Base-by-base conservation (phyloP, 2,113 vertebrate species). In the Upupa epops region DNA sequence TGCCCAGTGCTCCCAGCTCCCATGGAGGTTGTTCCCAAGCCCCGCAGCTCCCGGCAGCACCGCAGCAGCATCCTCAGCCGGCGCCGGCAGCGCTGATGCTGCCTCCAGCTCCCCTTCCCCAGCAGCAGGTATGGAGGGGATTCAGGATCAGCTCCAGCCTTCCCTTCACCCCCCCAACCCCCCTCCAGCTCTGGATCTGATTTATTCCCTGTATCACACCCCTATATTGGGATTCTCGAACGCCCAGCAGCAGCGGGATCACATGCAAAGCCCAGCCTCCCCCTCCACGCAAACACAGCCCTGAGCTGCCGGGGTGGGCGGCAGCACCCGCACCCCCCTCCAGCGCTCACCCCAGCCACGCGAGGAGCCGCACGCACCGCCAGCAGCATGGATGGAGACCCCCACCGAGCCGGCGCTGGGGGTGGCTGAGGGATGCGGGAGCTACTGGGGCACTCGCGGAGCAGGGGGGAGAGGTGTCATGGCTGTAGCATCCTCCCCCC, bases 111-210 rank as follows among this genome's bases (percentile, higher is more conserved):
- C 74, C 49, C 56, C 2, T 3, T 69, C 12, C 32, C 80, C 80
- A 16, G 60, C 54, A 37, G 71, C 13, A 4, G 18, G 34, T 13
- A 42, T 15, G 40, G 40, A 40, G 25, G 65, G 55, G 20, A 16
- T 1, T 72, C 3, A 34, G 58, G 69, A 37, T 6, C 1, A 1
- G 49, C 94, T 10, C 17, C 71, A 2, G 0, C 8, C 65, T 31
- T 46, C 76, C 74, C 69, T 31, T 37, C 40, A 12, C 9, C 42
- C 18, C 8, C 24, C 9, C 11, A 34, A 12, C 9, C 42, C 18
- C 8, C 24, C 9, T 8, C n/a, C 1, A 11, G 0, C 13, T 4
- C 48, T 0, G 1, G 3, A 1, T 28, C 15, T 45, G 3, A 19
- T 80, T 34, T 5, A 2, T 22, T 4, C 42, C 21, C 32, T 1